Evolutionary conservation across 2,888 invertebrate species (phyloP), one percentile per base, ranked within the genome.

Genomic region (Zonitis immaculata): DNA sequence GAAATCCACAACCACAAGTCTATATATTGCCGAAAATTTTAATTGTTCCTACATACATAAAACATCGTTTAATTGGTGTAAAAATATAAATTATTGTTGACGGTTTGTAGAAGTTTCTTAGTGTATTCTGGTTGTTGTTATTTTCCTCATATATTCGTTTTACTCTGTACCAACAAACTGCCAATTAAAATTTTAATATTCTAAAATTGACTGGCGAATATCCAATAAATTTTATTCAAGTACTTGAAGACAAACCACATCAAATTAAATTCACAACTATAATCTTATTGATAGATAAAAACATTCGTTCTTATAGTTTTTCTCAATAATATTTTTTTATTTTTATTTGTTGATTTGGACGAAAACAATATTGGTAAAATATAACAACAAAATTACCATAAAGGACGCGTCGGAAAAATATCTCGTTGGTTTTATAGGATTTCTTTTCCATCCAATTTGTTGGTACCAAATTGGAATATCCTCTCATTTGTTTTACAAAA

Each of bases 11-110:
- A 54, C 47, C 42, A 45, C 52, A 51, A 55, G 48, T 51, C 39
- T 43, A 20, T 30, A 46, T 52, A 47, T 55, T 53, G 57, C 55
- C 59, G 57, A 59, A 59, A 57, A 35, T 54, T 59, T 54, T 57
- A 59, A 57, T 59, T 59, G 57, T 59, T 57, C 55, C 51, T 58
- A 51, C 53, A 49, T 32, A 47, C 51, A 52, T 56, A 57, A 61
- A 59, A 35, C 56, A 59, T 46, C 48, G 46, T 57, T 57, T 59
- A 60, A 59, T 62, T 59, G 59, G 58, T 54, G 51, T 35, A 44
- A 49, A 47, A 35, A 35, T 18, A 39, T 50, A 43, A 54, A 47
- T 54, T 54, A 54, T 47, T 47, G 47, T 35, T 35, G 44, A 46
- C 45, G 53, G 25, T 28, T 47, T 16, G 20, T n/a, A n/a, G 47